phyloP scores from a whole-genome alignment of 2,797 vertebrate species.

The Octomys mimax region DNA sequence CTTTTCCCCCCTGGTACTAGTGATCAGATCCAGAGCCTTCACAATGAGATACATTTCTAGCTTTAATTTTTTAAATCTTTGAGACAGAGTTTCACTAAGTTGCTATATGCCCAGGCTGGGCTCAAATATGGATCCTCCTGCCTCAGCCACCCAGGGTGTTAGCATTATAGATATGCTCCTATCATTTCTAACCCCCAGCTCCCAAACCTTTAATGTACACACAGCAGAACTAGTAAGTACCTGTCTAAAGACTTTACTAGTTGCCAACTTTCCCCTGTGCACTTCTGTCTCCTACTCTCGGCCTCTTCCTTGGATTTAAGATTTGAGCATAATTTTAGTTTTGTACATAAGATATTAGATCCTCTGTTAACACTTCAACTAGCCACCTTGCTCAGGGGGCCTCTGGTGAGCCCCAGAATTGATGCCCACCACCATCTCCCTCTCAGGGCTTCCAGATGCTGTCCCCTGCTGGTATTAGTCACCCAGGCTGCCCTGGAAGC shows the following conservation, averaged over 20 bases:
- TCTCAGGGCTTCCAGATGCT: background rate
- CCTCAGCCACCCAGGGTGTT: background rate
- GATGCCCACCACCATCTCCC: background rate
- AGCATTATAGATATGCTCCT: too few species aligned
- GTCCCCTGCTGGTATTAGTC: background rate
- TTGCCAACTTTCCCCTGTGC: background rate
- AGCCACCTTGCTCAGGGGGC: background rate
- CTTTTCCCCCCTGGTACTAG: too few species aligned
- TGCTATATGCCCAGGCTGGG: background rate
- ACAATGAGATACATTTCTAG: background rate
- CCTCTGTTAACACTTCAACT: background rate
- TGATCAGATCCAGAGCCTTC: background rate
- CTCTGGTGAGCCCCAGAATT: background rate
- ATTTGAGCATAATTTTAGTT: background rate
- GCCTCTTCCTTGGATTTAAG: background rate
- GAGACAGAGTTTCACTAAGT: background rate
- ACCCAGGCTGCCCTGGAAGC: background rate
- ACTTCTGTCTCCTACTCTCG: background rate
- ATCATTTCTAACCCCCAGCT: background rate
- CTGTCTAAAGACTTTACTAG: background rate
- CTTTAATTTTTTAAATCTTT: background rate
- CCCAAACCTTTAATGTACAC: background rate
- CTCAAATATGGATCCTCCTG: background rate
- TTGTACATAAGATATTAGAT: background rate
- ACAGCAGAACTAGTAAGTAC: background rate